Percentiles rank a stretch among this genome's conserved stretches.
phyloP scores from a whole-genome alignment of 1,140 invertebrate genomes.

The Ruditapes philippinarum region DNA sequence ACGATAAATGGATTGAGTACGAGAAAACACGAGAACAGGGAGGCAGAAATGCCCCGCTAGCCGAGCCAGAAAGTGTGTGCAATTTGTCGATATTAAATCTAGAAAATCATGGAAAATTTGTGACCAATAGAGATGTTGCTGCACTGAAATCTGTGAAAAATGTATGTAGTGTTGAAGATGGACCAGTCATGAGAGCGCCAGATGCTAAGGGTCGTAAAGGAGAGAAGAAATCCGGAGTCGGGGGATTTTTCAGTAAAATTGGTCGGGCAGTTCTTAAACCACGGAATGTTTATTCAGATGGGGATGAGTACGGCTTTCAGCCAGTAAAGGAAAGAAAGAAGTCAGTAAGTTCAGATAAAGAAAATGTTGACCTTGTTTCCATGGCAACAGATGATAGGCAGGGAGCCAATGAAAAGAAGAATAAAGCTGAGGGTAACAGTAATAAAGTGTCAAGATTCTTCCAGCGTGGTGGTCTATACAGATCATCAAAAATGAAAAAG shows the following conservation, averaged over 20 bases:
- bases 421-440: conserved; percentile 18
- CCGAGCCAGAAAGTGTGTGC: conserved; percentile 75
- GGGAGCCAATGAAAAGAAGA: background rate
- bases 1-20: conserved; percentile 75
- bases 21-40: conserved; percentile 64
- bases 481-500: conserved; percentile 61
- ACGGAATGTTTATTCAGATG: conserved; percentile 62
- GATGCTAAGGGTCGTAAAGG: conserved; percentile 60
- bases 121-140: conserved; percentile 35
- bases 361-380: conserved; percentile 42
- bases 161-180: conserved; percentile 25
- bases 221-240: conserved; percentile 73
- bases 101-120: conserved; percentile 69
- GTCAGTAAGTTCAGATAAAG: conserved; percentile 47
- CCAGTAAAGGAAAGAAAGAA: conserved; percentile 40
- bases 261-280: conserved; percentile 74
- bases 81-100: conserved; percentile 76
- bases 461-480: conserved; percentile 51
- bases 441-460: conserved; percentile 54
- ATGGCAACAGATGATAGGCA: conserved; percentile 19
- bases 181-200: conserved; percentile 46
- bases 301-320: conserved; percentile 15
- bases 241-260: conserved; percentile 76
- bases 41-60: conserved; percentile 68
- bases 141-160: background rate